phyloP scores from a whole-genome alignment of 2,113 vertebrate species.

The Microcebus ravelobensis region DNA sequence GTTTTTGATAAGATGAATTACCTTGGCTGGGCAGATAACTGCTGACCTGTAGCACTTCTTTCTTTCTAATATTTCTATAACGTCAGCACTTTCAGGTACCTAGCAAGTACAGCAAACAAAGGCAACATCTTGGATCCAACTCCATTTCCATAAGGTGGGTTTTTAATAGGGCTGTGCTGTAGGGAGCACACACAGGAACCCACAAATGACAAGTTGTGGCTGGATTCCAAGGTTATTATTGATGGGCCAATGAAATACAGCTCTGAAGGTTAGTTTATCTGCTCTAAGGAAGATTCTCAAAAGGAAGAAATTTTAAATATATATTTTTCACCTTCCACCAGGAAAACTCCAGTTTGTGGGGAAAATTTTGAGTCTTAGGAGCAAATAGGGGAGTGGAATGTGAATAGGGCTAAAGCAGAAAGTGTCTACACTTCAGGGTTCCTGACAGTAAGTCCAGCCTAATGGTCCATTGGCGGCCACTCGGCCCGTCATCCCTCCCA shows the following conservation, averaged over 20 bases:
- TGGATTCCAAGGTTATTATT: constrained; percentile 7
- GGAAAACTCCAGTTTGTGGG: background rate
- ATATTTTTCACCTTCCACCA: background rate
- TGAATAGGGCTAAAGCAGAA: background rate
- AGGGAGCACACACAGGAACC: background rate
- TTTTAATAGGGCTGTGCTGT: background rate
- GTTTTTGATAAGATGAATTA: constrained; percentile 61
- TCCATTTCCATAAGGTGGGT: background rate
- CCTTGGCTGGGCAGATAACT: constrained; percentile 36
- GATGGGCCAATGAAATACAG: background rate
- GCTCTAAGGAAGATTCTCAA: background rate
- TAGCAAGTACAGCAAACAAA: constrained; percentile 34
- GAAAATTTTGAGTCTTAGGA: background rate
- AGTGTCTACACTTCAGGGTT: background rate
- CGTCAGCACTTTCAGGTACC: constrained; percentile 48
- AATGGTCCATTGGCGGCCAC: accelerated
- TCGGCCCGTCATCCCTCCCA: accelerated
- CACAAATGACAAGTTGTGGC: background rate
- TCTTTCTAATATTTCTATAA: constrained; percentile 58
- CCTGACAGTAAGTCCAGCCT: background rate
- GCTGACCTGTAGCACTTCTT: constrained; percentile 52
- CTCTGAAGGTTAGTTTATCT: background rate
- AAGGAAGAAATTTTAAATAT: background rate
- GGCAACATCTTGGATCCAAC: background rate
- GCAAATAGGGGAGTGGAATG: background rate